Base-by-base conservation (phyloP, 1,140 invertebrate species). In the Araneus ventricosus region DNA sequence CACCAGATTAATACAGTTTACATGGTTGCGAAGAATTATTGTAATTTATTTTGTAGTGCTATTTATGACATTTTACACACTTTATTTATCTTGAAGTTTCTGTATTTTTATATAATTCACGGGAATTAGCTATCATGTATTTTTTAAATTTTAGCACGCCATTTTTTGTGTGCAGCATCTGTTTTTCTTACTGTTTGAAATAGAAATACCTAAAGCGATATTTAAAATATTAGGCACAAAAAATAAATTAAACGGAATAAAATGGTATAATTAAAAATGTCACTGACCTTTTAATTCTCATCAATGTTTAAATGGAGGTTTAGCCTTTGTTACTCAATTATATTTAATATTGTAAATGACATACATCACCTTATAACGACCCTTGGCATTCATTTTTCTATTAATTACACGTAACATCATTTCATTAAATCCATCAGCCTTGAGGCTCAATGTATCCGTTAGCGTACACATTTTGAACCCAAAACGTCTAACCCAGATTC, bases 361-460 rank as follows among this genome's bases (percentile, higher is more conserved):
- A 82, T 82, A 82, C 80, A 82, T 82, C 80, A 82, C 80, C 80
- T 82, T 82, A 41, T 82, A 82, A 45, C n/a, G 70, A 75, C 70
- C 70, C 22, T 75, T 75, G 70, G 70, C 70, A 34, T 75, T 75
- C 70, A 75, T 20, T 34, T 30, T 75, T 75, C 45, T 34, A 37
- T 37, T 6, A 37, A 34, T 34, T 37, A 34, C 34, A 17, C 1
- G 70, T 37, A 75, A 34, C 1, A 75, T 34, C 7, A 17, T 75
- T 75, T 37, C 34, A 75, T 75, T 34, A 34, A 20, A 8, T 75
- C 4, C 70, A 34, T 34, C 30, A 34, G 34, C 30, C 30, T 17
- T 34, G 4, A 22, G 14, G 27, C 4, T 75, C 14, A 20, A 22
- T 37, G 8, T 1, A 52, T 52, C 45, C 4, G 20, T 75, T 75